Evolutionary conservation across 2,888 invertebrate genomes (phyloP), one percentile per base, ranked within the genome.

Genomic region (Apodemia mormo): DNA sequence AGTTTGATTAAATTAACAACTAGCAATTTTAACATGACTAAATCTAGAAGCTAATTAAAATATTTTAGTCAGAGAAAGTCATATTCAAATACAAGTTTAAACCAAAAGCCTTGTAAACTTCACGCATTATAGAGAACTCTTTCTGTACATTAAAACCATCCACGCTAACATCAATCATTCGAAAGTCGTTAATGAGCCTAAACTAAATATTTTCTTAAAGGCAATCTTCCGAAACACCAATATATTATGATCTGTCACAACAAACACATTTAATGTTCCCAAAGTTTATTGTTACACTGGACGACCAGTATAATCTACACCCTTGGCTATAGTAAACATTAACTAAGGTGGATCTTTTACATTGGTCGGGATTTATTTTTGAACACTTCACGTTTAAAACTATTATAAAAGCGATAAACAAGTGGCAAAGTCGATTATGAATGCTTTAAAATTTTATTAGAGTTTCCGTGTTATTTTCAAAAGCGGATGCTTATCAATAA

Each of bases 391-490:
- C 74, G 88, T 89, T 88, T 76, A 76, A 82, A 82, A 81, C 79
- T 81, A 87, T 90, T 89, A 89, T 85, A 87, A 89, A 83, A 85
- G 74, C 78, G 79, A 89, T 91, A 89, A 90, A 90, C 82, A 84
- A 85, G 80, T 84, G 85, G 78, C 86, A 79, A 73, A 81, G 77
- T 83, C 85, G 82, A 86, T 89, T 87, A 90, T 85, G 82, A 82
- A 77, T 76, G 80, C 80, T 82, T 80, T 88, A 85, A 88, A 88
- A 83, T 85, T 86, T 86, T 79, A 88, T 81, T 82, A 80, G 75
- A 80, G 82, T 79, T 80, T 83, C 86, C 82, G 79, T 77, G 84
- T 79, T 82, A 85, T 82, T 83, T 80, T 75, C 29, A 79, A 80
- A 72, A 81, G 79, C 82, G 83, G 81, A 83, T 78, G 81, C 85